Base-by-base conservation (phyloP, 2,888 invertebrate genomes). In the Salticus scenicus region DNA sequence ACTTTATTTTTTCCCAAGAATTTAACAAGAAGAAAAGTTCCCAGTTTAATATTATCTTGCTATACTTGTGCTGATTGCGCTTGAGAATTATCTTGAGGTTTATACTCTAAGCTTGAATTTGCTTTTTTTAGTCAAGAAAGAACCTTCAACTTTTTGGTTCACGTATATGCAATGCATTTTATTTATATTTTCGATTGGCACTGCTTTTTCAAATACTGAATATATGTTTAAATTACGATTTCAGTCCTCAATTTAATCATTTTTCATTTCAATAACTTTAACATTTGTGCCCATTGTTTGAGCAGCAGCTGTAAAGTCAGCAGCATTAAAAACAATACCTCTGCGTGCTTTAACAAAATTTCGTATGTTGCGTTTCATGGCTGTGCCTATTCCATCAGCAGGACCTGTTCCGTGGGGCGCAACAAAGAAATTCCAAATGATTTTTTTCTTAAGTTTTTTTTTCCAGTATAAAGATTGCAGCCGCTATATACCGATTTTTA, bases 381-480 rank as follows among this genome's bases (percentile, higher is more conserved):
- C 64, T n/a, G n/a, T 10, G 10, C 37, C 37, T 37, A 37, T 37
- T 4, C 37, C 37, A 37, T 37, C 37, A 4, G 37, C 69, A 12
- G 41, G 37, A 37, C 69, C 69, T 24, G 33, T 69, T 12, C 69
- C 69, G n/a, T 69, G 69, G 0, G 69, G 37, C 8, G 69, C 37
- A 14, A 37, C 69, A 69, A 69, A n/a, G n/a, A 69, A 69, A 33
- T 69, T 69, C 69, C 69, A 69, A 67, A 28, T 28, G 12, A 67
- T 67, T n/a, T 28, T 28, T 8, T 1, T 24, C 12, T 67, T 8
- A 1, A 28, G 28, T n/a, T 67, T 67, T 67, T 14, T 67, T 8
- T 8, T 67, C 17, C n/a, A 67, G 30, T 28, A 8, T 67, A 12
- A 17, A n/a, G 8, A 69, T 69, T 37, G 69, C 14, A 7, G 37